Evolutionary conservation across 2,888 invertebrate genomes (phyloP), one percentile per base, ranked within the genome.

Genomic region (Dynastes maya): DNA sequence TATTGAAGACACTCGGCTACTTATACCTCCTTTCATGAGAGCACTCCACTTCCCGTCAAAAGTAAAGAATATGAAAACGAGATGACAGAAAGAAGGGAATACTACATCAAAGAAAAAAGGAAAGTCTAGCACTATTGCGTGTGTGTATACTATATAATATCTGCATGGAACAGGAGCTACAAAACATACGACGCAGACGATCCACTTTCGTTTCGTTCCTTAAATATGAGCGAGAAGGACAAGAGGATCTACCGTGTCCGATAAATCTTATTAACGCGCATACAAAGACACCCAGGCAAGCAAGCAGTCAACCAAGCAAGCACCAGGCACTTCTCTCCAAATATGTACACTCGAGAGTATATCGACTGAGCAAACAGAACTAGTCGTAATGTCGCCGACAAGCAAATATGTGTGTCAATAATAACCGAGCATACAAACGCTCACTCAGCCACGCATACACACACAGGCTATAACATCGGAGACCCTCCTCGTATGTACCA

Each of bases 321-420:
- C 53, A 55, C 55, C 16, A 55, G 22, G 22, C 55, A 16, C 8
- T 22, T 55, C 74, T 53, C 49, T 70, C 58, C 78, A 78, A 80
- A 80, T 80, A 80, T 80, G 80, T 80, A 80, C 67, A 32, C 75
- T 75, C 68, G 79, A 72, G 67, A 29, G 76, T 76, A 79, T 68
- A 79, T 68, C 76, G 72, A 65, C 80, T 78, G 63, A 45, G 65
- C 78, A 78, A 78, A 78, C 80, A 80, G 49, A 72, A 78, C 78
- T 79, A 79, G 80, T 80, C 80, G 61, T 72, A 70, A 78, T 78
- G 80, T 79, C 80, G 80, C 80, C 80, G 78, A 55, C 76, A 55
- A 22, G 55, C 22, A 76, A 71, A 79, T 79, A 80, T 79, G 79
- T 78, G 79, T 76, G 79, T 80, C 79, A 80, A 79, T 80, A 79